Conservation (phyloP, 2,888 invertebrate genomes). For the Papilio gigon region DNA sequence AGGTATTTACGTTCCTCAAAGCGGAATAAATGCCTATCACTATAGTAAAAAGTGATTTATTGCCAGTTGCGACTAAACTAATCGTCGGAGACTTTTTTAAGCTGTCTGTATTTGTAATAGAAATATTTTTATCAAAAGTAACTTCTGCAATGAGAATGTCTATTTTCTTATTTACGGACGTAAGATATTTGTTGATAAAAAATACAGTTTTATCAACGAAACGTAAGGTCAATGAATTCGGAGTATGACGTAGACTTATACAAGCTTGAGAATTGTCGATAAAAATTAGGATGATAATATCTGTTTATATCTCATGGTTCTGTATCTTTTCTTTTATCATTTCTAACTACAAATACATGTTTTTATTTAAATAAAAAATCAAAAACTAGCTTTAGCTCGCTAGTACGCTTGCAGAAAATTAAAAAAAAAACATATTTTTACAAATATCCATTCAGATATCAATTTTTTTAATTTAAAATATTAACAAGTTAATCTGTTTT, state of each 20-base stretch:
- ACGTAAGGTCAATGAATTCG: conserved; percentile 8
- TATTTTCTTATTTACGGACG: not conserved
- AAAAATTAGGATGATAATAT: not conserved
- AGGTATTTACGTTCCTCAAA: conserved; percentile 10
- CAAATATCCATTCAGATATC: too few species aligned
- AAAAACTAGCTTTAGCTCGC: too few species aligned
- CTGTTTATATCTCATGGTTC: too few species aligned
- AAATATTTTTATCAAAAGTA: not conserved
- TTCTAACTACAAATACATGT: too few species aligned
- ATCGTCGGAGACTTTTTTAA: conserved; percentile 22
- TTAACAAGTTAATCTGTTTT: conserved; percentile 46
- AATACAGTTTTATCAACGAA: not conserved
- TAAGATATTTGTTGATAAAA: not conserved
- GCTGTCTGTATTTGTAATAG: not conserved
- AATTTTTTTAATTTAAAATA: too few species aligned
- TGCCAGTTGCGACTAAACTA: conserved; percentile 12
- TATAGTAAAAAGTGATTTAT: conserved; percentile 26
- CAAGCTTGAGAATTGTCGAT: not conserved
- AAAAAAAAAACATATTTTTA: too few species aligned
- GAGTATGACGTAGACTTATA: not conserved
- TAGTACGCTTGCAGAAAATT: too few species aligned
- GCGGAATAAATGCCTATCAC: not conserved
- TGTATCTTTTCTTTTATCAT: too few species aligned
- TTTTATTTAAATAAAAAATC: conserved; percentile 1
- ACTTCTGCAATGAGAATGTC: not conserved